Base-by-base conservation (phyloP, 2,113 vertebrate genomes). In the Hiodon tergisus region DNA sequence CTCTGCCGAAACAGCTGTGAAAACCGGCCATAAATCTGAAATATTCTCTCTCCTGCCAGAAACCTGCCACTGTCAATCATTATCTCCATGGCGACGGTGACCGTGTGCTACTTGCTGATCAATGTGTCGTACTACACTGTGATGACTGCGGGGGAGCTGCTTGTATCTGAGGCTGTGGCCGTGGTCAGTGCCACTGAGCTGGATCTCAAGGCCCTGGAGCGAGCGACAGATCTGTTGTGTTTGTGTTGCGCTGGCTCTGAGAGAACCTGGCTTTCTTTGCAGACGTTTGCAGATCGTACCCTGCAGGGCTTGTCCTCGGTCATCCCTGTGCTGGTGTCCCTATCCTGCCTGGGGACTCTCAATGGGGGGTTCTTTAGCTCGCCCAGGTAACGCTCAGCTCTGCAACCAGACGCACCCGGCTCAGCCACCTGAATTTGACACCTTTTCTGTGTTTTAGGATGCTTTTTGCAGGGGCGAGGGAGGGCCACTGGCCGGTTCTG, bases 381-480 rank as follows among this genome's bases (percentile, higher is more conserved):
- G 62, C 89, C 95, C 67, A 94, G 94, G 94, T 95, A 81, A 69
- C 1, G 5, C 3, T 67, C 7, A 31, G n/a, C 17, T 10, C 53
- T 52, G 4, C 4, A 48, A 17, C n/a, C 7, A 4, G 9, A 31
- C 2, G 6, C 3, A n/a, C n/a, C 14, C 10, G 10, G 14, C 8
- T 16, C 59, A 7, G 0, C 13, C 16, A 4, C 31, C 3, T 47
- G 48, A 59, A 14, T 9, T 4, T 70, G 5, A 6, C 10, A 48
- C 60, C 46, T 14, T 50, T 3, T 78, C 65, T 77, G 51, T 53
- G 59, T 46, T 76, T 17, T 78, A 98, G 97, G 91, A 94, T 98
- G 92, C 93, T 98, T 88, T 96, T 95, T 75, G 97, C 96, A 59
- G 97, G 94, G 6, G 96, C 95, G 85, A 95, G 97, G 52, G 97